Evolutionary conservation across 2,113 vertebrate species (phyloP).

Genomic region (Haemorhous mexicanus): DNA sequence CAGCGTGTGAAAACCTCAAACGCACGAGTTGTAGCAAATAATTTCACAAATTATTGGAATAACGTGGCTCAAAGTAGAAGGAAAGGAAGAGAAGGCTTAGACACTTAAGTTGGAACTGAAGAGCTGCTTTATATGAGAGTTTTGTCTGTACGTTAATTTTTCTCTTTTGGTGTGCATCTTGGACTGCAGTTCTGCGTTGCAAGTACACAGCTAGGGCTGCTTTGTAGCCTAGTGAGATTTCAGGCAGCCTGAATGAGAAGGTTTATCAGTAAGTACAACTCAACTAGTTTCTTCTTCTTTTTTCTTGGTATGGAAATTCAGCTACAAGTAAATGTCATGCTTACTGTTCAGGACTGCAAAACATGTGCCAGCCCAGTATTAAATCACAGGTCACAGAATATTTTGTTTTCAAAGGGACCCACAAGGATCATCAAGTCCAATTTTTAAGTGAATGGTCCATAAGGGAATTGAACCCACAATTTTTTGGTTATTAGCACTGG

Average conservation of each 20-base stretch:
- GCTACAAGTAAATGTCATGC: background rate
- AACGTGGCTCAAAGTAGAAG: background rate
- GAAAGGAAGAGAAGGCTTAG: background rate
- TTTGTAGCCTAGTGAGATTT: background rate
- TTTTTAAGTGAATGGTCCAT: background rate
- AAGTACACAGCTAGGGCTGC: background rate
- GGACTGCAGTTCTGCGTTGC: background rate
- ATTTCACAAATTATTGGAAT: background rate
- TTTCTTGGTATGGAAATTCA: background rate
- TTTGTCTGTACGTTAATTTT: background rate
- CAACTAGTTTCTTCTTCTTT: too few relatives aligned
- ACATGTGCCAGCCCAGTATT: background rate
- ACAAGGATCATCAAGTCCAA: background rate
- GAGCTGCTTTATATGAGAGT: background rate
- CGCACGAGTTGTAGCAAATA: rapidly evolving
- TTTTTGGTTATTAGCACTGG: rapidly evolving
- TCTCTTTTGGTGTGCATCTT: background rate
- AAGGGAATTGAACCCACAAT: background rate
- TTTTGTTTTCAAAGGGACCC: background rate
- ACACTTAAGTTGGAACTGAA: background rate
- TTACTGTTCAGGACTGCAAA: background rate
- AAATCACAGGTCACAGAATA: background rate
- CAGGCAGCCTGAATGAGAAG: background rate
- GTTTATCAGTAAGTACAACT: background rate
- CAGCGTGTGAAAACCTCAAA: background rate